Evolutionary conservation across 2,113 vertebrate genomes (phyloP).

Genomic region (Clinocottus analis): DNA sequence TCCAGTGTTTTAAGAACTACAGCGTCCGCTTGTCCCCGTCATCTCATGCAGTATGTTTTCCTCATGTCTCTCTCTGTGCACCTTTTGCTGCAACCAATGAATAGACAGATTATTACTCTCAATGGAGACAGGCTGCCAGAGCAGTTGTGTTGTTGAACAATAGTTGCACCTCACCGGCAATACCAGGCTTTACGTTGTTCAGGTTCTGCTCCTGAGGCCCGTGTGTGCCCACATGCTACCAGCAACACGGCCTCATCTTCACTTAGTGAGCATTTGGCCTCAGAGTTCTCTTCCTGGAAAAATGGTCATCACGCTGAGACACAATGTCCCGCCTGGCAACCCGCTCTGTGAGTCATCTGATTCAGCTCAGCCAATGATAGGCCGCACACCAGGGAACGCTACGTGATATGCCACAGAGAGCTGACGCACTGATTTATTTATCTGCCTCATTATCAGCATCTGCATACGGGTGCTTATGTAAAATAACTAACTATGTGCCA

Average conservation of each 20-base stretch:
- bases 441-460: constrained; percentile 14
- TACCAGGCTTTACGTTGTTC: not conserved
- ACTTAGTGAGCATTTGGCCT: not conserved
- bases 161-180: not conserved
- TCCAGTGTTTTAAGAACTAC: not conserved
- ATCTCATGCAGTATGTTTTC: not conserved
- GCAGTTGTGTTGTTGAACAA: not conserved
- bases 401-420: constrained; percentile 18
- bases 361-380: constrained; percentile 30
- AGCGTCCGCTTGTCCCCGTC: not conserved
- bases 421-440: constrained; percentile 20
- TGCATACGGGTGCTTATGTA: constrained; percentile 6
- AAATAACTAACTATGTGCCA: not conserved
- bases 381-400: constrained; percentile 18
- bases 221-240: not conserved
- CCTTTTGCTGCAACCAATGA: not conserved
- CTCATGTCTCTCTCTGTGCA: not conserved
- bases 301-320: constrained; percentile 19
- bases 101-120: not conserved
- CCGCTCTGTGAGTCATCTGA: constrained; percentile 18
- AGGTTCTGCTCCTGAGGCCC: not conserved
- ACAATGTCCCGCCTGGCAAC: constrained; percentile 38
- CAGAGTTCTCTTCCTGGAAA: not conserved
- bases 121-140: not conserved
- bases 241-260: not conserved